Evolutionary conservation across 2,888 invertebrate species (phyloP).

Genomic region (Gasteruption jaculator): DNA sequence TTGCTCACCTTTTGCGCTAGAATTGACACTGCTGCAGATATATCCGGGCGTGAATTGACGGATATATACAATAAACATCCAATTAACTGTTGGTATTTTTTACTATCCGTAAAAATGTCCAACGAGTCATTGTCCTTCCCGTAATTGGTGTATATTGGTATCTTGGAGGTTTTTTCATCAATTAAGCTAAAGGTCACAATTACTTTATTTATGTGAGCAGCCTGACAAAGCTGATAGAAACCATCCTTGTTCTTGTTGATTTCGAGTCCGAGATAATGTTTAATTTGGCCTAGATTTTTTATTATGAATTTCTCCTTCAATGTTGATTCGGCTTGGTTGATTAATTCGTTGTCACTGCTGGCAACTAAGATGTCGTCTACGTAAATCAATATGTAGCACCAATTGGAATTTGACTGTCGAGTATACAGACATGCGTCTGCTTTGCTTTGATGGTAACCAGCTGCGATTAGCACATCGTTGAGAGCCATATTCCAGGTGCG

Average conservation of each 20-base stretch:
- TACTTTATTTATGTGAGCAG: conserved; percentile 17
- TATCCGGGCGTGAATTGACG: conserved; percentile 26
- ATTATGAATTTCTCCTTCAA: conserved; percentile 20
- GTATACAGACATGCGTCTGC: conserved; percentile 28
- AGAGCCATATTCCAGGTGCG: conserved; percentile 29
- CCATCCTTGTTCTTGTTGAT: conserved; percentile 15
- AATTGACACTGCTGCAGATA: conserved; percentile 23
- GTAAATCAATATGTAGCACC: conserved; percentile 18
- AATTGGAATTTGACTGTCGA: conserved; percentile 1
- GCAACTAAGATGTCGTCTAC: conserved; percentile 22
- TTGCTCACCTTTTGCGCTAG: conserved; percentile 26
- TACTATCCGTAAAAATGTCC: conserved; percentile 14
- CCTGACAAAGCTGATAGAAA: conserved; percentile 11
- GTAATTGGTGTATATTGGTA: conserved; percentile 20
- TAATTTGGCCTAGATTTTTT: conserved; percentile 20
- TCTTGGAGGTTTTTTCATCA: conserved; percentile 18
- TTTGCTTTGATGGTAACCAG: conserved; percentile 21
- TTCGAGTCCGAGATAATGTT: conserved; percentile 22
- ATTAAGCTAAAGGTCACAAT: conserved; percentile 12
- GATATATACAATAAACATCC: conserved; percentile 26
- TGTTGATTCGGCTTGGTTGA: conserved; percentile 10
- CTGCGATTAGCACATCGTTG: conserved; percentile 17
- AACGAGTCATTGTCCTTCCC: conserved; percentile 2
- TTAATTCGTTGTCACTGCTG: conserved; percentile 7
- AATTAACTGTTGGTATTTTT: conserved; percentile 22